Percentiles rank a stretch among this genome's conserved stretches.
These are phyloP conservation scores for Drosophila repleta DNA, from an alignment of 1,140 invertebrate genomes.

Conservation along the genomic window DNA sequence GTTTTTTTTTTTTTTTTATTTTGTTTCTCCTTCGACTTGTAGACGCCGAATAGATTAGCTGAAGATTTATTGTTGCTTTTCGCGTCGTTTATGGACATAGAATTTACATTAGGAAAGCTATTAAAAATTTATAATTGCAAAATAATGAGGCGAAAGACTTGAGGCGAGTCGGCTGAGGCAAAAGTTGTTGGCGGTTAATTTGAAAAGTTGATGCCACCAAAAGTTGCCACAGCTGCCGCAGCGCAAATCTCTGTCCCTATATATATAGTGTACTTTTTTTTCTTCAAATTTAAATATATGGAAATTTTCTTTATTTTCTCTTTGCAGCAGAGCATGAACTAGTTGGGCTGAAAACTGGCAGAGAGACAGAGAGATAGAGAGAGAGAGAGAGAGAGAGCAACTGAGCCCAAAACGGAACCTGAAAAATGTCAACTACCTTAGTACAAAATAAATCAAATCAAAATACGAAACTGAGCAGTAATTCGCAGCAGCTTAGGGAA, in stretches of 20 bases:
- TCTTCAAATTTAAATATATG: not conserved
- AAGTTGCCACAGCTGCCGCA: conserved; percentile 19
- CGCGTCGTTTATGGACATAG: conserved; percentile 47
- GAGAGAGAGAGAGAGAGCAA: not conserved
- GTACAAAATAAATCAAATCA: conserved; percentile 52
- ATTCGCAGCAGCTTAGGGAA: conserved; percentile 23
- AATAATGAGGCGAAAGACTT: conserved; percentile 55
- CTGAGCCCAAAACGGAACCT: conserved; percentile 24
- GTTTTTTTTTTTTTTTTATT: not conserved
- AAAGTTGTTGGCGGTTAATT: conserved; percentile 41
- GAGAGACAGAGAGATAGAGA: not conserved
- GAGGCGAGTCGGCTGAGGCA: not conserved
- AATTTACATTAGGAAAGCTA: conserved; percentile 68
- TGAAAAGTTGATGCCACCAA: conserved; percentile 37
- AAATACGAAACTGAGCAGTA: conserved; percentile 36
- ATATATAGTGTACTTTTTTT: not conserved
- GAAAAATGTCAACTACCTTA: conserved; percentile 63
- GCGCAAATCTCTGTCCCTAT: not conserved
- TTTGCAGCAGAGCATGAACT: conserved; percentile 12
- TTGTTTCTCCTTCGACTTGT: not conserved
- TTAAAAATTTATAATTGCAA: conserved; percentile 73
- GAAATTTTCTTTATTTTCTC: not conserved
- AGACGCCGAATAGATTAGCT: conserved; percentile 27
- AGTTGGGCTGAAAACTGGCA: conserved; percentile 3
- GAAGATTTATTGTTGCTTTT: conserved; percentile 48